Evolutionary conservation across 2,113 vertebrate species (phyloP).

Genomic region (Ondatra zibethicus): DNA sequence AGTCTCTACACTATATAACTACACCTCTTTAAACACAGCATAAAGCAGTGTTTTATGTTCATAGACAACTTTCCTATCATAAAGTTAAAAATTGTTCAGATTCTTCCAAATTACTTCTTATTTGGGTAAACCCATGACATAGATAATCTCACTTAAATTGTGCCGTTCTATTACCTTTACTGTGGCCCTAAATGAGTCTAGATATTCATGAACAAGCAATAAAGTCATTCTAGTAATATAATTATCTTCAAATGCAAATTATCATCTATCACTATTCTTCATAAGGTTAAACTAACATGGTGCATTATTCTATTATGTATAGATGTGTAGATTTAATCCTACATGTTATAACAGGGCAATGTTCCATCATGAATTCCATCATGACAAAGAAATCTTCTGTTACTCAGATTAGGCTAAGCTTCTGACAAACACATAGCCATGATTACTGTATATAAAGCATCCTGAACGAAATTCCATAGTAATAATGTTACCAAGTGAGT

Average conservation of each 20-base stretch:
- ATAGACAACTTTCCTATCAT: background rate
- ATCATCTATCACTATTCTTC: background rate
- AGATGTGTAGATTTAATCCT: background rate
- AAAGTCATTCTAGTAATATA: background rate
- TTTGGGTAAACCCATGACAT: background rate
- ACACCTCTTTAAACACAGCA: no score
- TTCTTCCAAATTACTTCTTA: background rate
- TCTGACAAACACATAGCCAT: background rate
- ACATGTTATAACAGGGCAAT: background rate
- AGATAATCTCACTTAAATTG: background rate
- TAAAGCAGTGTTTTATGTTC: background rate
- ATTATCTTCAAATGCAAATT: background rate
- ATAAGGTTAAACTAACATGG: background rate
- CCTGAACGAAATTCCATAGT: background rate
- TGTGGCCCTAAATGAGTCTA: background rate
- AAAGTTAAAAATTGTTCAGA: background rate
- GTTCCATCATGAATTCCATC: background rate
- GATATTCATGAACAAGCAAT: background rate
- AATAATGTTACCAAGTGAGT: background rate
- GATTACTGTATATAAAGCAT: background rate
- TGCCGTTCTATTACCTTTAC: background rate
- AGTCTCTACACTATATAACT: background rate
- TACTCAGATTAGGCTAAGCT: background rate
- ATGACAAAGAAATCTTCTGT: background rate
- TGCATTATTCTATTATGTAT: background rate